Evolutionary conservation across 2,113 vertebrate species (phyloP).

Genomic region (Tor tambroides): DNA sequence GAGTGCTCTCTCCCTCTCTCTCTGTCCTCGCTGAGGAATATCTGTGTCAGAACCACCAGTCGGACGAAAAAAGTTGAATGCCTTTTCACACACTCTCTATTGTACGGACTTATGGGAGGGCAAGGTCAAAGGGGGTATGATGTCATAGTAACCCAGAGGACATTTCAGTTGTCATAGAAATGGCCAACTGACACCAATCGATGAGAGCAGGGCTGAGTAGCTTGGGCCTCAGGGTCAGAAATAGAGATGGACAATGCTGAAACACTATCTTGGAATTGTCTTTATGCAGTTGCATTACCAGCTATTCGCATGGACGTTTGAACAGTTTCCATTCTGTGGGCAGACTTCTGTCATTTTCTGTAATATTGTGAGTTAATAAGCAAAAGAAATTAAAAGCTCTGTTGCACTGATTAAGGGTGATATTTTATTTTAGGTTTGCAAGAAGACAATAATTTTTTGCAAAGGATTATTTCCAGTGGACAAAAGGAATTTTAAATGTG

Average conservation of each 20-base stretch:
- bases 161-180: conserved; percentile 55
- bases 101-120: conserved; percentile 30
- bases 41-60: conserved; percentile 15
- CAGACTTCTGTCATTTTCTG: neutral
- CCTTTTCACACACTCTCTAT: conserved; percentile 20
- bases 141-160: conserved; percentile 54
- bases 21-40: conserved; percentile 15
- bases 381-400: neutral
- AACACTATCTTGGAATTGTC: conserved; percentile 35
- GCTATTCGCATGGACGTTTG: neutral
- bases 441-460: neutral
- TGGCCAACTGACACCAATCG: conserved; percentile 60
- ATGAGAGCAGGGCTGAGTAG: conserved; percentile 52
- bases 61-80: conserved; percentile 5
- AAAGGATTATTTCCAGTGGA: neutral
- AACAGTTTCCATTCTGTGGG: neutral
- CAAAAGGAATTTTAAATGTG: neutral
- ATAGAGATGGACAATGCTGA: conserved; percentile 51
- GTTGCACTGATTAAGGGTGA: neutral
- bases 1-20: conserved; percentile 32
- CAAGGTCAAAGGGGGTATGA: conserved; percentile 60
- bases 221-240: conserved; percentile 57
- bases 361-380: neutral
- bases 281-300: conserved; percentile 7
- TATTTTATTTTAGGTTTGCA: neutral